Conservation (phyloP, 2,113 vertebrate genomes). For the Calidris pygmaea region DNA sequence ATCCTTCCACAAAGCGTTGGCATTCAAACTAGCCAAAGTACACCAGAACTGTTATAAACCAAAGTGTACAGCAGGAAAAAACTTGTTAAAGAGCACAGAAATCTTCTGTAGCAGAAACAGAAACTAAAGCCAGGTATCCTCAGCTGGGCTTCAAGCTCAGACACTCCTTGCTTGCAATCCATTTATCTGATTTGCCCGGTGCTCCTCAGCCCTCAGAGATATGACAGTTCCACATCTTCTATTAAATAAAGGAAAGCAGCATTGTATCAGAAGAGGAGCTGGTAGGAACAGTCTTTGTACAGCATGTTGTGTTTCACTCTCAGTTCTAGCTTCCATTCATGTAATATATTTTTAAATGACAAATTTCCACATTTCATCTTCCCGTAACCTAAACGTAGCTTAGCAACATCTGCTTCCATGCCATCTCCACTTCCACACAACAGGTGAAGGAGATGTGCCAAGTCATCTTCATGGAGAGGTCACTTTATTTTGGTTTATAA, state of each 20-base stretch:
- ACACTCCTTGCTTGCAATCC: not conserved
- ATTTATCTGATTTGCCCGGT: not conserved
- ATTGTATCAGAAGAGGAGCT: not conserved
- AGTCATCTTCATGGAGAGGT: conserved; percentile 57
- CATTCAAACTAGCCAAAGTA: not conserved
- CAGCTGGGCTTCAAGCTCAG: not conserved
- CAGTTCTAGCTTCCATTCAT: not conserved
- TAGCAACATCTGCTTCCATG: not conserved
- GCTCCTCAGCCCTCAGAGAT: not conserved
- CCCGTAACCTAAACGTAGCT: not conserved
- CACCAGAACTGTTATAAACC: not conserved
- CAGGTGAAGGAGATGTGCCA: conserved; percentile 28
- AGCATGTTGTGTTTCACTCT: not conserved
- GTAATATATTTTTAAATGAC: not conserved
- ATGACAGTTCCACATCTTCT: not conserved
- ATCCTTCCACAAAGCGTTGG: not conserved
- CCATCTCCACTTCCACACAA: not conserved
- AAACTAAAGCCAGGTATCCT: not conserved
- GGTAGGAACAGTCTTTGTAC: not conserved
- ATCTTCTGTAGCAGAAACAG: not conserved
- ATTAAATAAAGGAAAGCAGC: not conserved
- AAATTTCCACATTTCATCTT: not conserved
- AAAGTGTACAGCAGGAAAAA: not conserved
- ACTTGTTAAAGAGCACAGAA: not conserved
- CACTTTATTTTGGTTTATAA: conserved; percentile 69